Conservation (phyloP, 2,888 invertebrate genomes). For the Xiphydria camelus region DNA sequence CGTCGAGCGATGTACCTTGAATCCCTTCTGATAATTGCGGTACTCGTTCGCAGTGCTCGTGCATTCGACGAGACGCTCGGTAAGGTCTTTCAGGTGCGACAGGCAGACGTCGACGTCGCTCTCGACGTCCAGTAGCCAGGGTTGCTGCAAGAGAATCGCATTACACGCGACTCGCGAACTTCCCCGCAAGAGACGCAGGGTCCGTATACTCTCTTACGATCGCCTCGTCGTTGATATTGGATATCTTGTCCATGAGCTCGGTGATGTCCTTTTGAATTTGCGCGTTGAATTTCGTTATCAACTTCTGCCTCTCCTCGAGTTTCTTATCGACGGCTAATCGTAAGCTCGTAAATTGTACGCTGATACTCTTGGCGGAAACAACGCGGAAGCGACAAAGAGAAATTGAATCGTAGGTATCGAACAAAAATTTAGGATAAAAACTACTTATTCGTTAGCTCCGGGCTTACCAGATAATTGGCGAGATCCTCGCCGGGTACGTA, state of each 20-base stretch:
- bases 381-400: too few species aligned
- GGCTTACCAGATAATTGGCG: slow-evolving; percentile 61
- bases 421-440: slow-evolving; percentile 23
- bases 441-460: background rate
- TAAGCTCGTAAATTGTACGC: slow-evolving; percentile 66
- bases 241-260: slow-evolving; percentile 72
- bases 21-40: slow-evolving; percentile 81
- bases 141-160: slow-evolving; percentile 62
- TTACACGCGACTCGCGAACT: background rate
- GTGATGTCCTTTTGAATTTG: slow-evolving; percentile 80
- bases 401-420: too few species aligned
- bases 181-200: background rate
- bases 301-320: slow-evolving; percentile 69
- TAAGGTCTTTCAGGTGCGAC: slow-evolving; percentile 66
- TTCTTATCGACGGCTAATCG: slow-evolving; percentile 73
- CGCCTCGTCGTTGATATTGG: slow-evolving; percentile 72
- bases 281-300: slow-evolving; percentile 72
- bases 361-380: slow-evolving; percentile 59
- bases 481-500: slow-evolving; percentile 73
- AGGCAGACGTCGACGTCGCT: slow-evolving; percentile 72
- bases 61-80: slow-evolving; percentile 66
- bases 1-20: slow-evolving; percentile 64
- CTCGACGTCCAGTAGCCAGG: slow-evolving; percentile 72
- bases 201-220: slow-evolving; percentile 65
- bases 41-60: slow-evolving; percentile 74